Conservation (phyloP, 2,797 vertebrate genomes). For the Schizothorax lantsangensis region DNA sequence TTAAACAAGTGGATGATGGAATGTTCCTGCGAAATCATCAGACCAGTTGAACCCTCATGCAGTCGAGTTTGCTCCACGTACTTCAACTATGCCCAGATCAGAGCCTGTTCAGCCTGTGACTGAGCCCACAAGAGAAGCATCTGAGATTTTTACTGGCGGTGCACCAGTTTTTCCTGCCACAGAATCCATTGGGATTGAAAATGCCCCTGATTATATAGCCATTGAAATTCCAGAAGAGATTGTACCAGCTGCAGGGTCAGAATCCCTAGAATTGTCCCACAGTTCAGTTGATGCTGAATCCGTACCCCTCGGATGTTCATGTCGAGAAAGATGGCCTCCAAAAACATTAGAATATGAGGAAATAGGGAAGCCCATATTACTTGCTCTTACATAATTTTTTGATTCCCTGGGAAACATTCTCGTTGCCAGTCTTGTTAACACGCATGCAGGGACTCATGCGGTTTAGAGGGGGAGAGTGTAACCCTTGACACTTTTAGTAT, state of each 20-base stretch:
- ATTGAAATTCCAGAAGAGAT: not conserved
- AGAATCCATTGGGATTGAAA: not conserved
- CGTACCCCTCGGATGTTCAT: not conserved
- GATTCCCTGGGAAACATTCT: not conserved
- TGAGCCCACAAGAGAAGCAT: not conserved
- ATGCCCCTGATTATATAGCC: not conserved
- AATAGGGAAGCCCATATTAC: not conserved
- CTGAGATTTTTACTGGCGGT: not conserved
- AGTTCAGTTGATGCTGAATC: not conserved
- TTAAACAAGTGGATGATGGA: not conserved
- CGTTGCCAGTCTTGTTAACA: not conserved
- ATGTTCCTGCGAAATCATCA: not conserved
- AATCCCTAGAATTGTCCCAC: not conserved
- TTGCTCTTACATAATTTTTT: not conserved
- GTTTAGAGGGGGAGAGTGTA: conserved; percentile 4
- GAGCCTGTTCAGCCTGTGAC: not conserved
- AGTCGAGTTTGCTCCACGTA: not conserved
- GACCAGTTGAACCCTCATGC: not conserved
- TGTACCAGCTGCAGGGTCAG: not conserved
- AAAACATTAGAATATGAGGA: not conserved
- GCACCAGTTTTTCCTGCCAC: not conserved
- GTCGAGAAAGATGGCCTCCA: not conserved
- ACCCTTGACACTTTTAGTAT: no score
- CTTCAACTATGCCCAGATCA: not conserved
- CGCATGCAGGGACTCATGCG: conserved; percentile 7